Percentiles rank a stretch among this genome's conserved stretches.
Evolutionary conservation across 2,113 vertebrate genomes (phyloP).

Genomic region (Patagioenas fasciata): DNA sequence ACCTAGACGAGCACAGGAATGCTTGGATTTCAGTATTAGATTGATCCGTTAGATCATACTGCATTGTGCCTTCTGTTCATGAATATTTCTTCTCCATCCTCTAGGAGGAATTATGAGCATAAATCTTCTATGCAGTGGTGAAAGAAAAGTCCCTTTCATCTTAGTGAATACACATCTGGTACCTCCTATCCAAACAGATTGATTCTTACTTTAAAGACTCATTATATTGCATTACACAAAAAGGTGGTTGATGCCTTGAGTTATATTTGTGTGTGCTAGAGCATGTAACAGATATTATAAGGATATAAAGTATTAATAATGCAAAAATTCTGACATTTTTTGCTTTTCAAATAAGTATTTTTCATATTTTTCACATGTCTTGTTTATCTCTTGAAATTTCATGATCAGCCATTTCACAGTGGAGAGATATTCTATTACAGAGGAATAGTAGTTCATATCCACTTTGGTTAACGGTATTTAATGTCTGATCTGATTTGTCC

Average conservation of each 20-base stretch:
- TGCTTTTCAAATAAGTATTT: background rate
- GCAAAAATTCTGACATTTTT: background rate
- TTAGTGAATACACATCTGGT: conserved; percentile 31
- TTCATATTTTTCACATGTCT: background rate
- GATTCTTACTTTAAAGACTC: conserved; percentile 35
- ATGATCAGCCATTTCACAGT: background rate
- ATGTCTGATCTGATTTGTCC: background rate
- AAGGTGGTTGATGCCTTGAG: background rate
- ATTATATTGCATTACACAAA: background rate
- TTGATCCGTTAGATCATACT: background rate
- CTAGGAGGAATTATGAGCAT: conserved; percentile 16
- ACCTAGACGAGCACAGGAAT: background rate
- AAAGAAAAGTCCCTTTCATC: conserved; percentile 19
- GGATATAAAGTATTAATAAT: background rate
- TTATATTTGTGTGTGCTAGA: background rate
- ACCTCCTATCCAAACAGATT: conserved; percentile 13
- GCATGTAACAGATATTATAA: background rate
- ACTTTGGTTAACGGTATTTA: background rate
- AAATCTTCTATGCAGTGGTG: conserved; percentile 25
- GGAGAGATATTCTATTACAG: background rate
- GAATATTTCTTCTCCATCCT: conserved; percentile 24
- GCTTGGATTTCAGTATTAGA: background rate
- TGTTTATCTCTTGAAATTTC: background rate
- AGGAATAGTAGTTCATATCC: background rate
- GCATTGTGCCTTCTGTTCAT: background rate